Base-by-base conservation (phyloP, 2,888 invertebrate genomes). In the Tenodera sinensis region DNA sequence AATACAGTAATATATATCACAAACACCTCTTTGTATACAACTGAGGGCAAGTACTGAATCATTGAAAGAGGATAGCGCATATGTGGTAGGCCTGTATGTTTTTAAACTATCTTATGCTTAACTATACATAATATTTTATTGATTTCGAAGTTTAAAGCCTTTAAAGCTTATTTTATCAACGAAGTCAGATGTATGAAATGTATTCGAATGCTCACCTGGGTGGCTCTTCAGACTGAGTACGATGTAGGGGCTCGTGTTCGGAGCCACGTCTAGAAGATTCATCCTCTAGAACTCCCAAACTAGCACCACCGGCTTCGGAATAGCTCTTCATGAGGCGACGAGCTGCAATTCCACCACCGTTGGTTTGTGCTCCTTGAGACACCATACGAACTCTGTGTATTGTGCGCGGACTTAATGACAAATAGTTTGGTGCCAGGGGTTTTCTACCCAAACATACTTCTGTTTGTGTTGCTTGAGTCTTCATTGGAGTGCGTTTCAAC, bases 391-490 rank as follows among this genome's bases (percentile, higher is more conserved):
- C 96, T 94, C 97, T 95, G 93, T 97, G 97, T 84, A 97, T 96
- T 82, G 97, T 97, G 90, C 97, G 94, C 12, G 98, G 98, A 93
- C 97, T 97, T 34, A 97, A 93, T 27, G 96, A 96, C 85, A 95
- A 93, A 89, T 94, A 94, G 30, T 92, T 93, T 3, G 97, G 96
- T n/a, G 96, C 95, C 87, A 95, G 93, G n/a, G 95, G 96, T 93
- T 96, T 96, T 91, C 96, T 95, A 91, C 96, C 96, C 92, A 96
- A 93, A 92, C 96, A 95, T 47, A 96, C 95, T 94, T 98, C 98
- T 8, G 96, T 98, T 94, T 98, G 98, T 7, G 98, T 98, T 27
- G 98, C 98, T 94, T 98, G 98, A 0, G 98, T 98, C 93, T 98
- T 97, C 98, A 98, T 98, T 0, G 96, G 96, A 82, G 96, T 96